Evolutionary conservation across 1,140 invertebrate genomes (phyloP).

Genomic region (Mercenaria mercenaria): DNA sequence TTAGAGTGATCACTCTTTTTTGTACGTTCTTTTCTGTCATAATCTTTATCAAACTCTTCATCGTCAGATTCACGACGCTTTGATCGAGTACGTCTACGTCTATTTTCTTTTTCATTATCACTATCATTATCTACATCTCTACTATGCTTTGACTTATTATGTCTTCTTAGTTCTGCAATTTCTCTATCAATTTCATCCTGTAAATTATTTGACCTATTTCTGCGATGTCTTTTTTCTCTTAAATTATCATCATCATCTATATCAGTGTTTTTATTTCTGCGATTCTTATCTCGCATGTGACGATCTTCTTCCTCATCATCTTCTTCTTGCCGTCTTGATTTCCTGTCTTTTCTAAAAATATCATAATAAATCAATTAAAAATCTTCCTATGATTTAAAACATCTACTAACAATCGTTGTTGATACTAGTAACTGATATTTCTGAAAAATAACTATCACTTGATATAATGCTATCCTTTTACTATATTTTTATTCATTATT

Average conservation of each 20-base stretch:
- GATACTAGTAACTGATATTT: no score
- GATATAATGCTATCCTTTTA: no score
- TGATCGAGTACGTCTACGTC: conserved; percentile 12
- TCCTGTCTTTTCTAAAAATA: conserved; percentile 37
- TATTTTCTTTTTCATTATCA: conserved; percentile 49
- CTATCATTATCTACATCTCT: conserved; percentile 46
- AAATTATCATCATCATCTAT: conserved; percentile 55
- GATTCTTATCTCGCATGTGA: neutral
- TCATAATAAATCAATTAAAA: no score
- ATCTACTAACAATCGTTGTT: no score
- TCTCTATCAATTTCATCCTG: conserved; percentile 42
- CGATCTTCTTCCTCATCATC: conserved; percentile 38
- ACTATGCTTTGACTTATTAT: neutral
- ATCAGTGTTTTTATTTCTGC: conserved; percentile 45
- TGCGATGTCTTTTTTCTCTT: conserved; percentile 24
- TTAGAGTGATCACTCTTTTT: conserved; percentile 22
- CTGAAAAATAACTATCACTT: no score
- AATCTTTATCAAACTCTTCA: conserved; percentile 45
- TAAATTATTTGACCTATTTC: conserved; percentile 32
- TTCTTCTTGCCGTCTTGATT: neutral
- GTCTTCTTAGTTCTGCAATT: neutral
- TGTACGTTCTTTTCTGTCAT: conserved; percentile 38
- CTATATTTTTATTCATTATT: no score
- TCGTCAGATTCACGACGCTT: conserved; percentile 57
- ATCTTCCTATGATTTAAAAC: no score